A percentile compares a stretch with the other conserved stretches of the same genome.
These are phyloP conservation scores for Lepidocolaptes lacrymiger DNA, from an alignment of 2,797 vertebrate species.

Conservation along the genomic window DNA sequence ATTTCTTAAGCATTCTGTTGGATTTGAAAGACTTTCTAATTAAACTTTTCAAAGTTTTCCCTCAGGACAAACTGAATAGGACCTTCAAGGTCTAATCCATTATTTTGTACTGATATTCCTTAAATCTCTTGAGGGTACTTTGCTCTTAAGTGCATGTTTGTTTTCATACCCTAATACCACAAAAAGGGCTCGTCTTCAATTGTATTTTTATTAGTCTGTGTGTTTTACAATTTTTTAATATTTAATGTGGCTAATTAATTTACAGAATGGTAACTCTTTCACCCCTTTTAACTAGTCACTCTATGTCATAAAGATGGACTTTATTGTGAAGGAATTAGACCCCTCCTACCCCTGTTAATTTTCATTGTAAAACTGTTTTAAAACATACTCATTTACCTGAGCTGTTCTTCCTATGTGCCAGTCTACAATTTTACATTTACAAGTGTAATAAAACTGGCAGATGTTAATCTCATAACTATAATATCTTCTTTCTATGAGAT, in stretches of 20 bases:
- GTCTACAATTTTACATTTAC: background rate
- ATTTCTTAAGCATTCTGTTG: background rate
- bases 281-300: background rate
- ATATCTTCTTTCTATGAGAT: background rate
- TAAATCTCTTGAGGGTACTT: background rate
- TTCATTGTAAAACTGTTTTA: background rate
- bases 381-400: background rate
- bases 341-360: background rate
- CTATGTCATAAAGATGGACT: background rate
- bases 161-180: background rate
- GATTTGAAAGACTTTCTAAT: conserved; percentile 33
- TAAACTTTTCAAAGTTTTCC: conserved; percentile 19
- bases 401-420: background rate
- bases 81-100: conserved; percentile 8
- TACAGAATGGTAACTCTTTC: background rate
- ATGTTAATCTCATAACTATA: background rate
- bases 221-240: background rate
- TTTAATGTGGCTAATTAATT: background rate
- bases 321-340: background rate
- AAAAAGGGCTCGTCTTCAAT: background rate
- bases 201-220: background rate
- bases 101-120: conserved; percentile 11
- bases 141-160: background rate
- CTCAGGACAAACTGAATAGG: background rate
- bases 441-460: background rate